These are phyloP conservation scores for Anarhynchus alexandrinus DNA, from an alignment of 2,113 vertebrate species.

Conservation along the genomic window DNA sequence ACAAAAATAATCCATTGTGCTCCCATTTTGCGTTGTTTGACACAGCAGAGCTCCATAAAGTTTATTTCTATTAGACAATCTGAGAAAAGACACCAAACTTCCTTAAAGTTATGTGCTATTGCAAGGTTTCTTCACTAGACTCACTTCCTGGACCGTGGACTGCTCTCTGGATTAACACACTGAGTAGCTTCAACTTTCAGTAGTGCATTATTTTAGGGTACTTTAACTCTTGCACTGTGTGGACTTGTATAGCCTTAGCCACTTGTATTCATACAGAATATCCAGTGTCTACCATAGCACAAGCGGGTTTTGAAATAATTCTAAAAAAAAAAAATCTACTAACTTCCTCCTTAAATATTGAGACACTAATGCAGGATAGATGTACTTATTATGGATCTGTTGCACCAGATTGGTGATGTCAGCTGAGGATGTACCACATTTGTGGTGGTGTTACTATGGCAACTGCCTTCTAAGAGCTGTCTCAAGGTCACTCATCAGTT, in stretches of 20 bases:
- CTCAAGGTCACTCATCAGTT: constrained; percentile 80
- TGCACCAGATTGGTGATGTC: constrained; percentile 66
- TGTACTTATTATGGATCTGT: constrained; percentile 5
- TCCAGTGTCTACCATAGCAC: not conserved
- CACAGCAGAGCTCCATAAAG: not conserved
- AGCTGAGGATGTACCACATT: constrained; percentile 71
- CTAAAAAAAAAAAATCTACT: not conserved
- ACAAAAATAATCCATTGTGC: not conserved
- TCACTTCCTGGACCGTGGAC: not conserved
- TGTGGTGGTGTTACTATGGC: constrained; percentile 78
- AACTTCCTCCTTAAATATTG: not conserved
- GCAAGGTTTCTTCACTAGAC: not conserved
- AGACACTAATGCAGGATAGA: not conserved
- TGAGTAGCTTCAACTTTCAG: not conserved
- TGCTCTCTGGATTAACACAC: not conserved
- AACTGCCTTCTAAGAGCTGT: constrained; percentile 72
- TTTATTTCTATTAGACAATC: not conserved
- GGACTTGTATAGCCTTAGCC: not conserved
- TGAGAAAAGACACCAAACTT: not conserved
- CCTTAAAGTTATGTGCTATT: not conserved
- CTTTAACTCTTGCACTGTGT: not conserved
- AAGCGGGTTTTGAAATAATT: not conserved
- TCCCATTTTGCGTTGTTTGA: not conserved
- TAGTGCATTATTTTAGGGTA: not conserved
- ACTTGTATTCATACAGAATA: not conserved